Conservation (phyloP, 2,888 invertebrate species). For the Acanthosepion esculentum region DNA sequence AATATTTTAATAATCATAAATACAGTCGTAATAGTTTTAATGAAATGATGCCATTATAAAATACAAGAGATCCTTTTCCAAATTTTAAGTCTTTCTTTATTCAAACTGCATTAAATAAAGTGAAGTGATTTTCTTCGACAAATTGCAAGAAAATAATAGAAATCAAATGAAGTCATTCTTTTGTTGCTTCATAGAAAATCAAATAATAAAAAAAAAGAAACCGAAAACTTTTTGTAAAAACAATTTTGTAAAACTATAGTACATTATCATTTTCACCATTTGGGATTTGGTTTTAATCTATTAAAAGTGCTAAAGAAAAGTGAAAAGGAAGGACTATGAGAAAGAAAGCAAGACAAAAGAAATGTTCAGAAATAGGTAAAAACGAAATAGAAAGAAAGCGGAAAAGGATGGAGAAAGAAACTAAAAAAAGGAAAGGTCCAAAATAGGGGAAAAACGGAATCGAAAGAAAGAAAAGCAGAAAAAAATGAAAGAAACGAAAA, state of each 20-base stretch:
- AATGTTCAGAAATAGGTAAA: no score
- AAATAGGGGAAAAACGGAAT: no score
- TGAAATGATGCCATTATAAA: neutral
- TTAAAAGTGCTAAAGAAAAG: neutral
- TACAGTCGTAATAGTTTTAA: neutral
- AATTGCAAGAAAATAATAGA: neutral
- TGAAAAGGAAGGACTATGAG: neutral
- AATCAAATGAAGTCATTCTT: no score
- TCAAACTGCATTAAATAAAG: neutral
- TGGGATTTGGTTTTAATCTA: neutral
- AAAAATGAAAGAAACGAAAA: no score
- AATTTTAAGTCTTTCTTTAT: neutral
- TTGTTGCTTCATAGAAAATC: neutral
- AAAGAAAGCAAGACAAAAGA: neutral
- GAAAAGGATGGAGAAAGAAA: no score
- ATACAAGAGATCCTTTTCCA: neutral
- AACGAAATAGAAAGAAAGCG: no score
- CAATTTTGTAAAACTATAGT: neutral
- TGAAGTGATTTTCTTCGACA: neutral
- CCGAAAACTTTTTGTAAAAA: neutral
- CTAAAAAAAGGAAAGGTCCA: neutral
- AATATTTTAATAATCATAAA: neutral
- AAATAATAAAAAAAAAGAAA: neutral
- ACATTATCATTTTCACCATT: neutral
- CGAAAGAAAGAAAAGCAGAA: no score